Percentiles rank a stretch among this genome's conserved stretches.
Conservation (phyloP, 2,113 vertebrate genomes). For the Girardinichthys multiradiatus region DNA sequence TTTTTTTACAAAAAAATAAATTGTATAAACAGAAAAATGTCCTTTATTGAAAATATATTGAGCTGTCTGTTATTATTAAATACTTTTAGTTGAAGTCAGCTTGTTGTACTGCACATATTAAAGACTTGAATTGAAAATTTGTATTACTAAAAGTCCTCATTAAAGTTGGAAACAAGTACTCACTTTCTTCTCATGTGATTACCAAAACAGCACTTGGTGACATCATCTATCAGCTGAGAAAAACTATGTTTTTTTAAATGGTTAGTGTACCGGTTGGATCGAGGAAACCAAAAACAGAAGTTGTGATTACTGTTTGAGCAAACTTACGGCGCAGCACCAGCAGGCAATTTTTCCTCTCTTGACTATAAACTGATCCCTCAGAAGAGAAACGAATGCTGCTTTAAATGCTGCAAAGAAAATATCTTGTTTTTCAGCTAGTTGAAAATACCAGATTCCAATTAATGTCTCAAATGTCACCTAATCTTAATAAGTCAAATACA, state of each 20-base stretch:
- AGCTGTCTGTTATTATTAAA: neutral
- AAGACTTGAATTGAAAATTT: neutral
- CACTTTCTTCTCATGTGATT: neutral
- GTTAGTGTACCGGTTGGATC: neutral
- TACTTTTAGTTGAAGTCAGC: neutral
- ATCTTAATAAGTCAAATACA: too few species aligned
- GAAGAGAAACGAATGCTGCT: neutral
- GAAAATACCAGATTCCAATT: too few species aligned
- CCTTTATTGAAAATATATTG: too few species aligned
- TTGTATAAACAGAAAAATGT: neutral
- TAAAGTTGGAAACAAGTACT: slow-evolving; percentile 7
- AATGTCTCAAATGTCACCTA: too few species aligned
- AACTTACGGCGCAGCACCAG: neutral
- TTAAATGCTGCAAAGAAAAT: neutral
- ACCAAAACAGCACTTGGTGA: neutral
- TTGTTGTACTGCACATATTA: neutral
- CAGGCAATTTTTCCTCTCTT: neutral
- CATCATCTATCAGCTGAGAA: neutral
- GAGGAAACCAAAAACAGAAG: slow-evolving; percentile 6
- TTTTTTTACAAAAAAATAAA: too few species aligned
- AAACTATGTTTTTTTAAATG: neutral
- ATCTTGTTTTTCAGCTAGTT: too few species aligned
- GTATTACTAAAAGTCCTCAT: neutral
- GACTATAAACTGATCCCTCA: neutral
- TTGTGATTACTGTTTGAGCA: neutral